Evolutionary conservation across 2,797 vertebrate genomes (phyloP).

Genomic region (Myripristis jacobus): DNA sequence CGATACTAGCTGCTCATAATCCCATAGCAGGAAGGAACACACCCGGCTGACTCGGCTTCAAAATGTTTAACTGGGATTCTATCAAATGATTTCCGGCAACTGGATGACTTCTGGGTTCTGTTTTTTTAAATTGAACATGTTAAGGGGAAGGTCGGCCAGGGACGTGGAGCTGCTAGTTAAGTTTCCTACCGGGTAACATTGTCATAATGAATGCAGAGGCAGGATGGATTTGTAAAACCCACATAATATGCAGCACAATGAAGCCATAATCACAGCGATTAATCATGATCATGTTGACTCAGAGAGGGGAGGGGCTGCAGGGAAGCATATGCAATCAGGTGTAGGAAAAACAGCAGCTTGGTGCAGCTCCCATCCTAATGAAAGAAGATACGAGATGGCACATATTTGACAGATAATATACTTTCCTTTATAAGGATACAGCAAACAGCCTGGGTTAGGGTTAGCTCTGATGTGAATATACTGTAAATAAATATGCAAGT

Average conservation of each 20-base stretch:
- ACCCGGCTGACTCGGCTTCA: background rate
- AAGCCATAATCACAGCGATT: background rate
- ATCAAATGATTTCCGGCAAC: background rate
- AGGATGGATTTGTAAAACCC: background rate
- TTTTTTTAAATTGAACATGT: constrained; percentile 1
- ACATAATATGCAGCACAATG: too few relatives aligned
- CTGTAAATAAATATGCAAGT: too few relatives aligned
- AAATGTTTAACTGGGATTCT: background rate
- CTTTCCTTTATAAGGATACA: too few relatives aligned
- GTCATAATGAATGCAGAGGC: background rate
- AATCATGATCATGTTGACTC: background rate
- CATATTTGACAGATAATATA: too few relatives aligned
- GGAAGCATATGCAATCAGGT: background rate
- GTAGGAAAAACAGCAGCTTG: background rate
- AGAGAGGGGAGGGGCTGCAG: background rate
- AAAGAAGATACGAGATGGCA: background rate
- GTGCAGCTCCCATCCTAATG: too few relatives aligned
- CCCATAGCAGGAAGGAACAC: background rate
- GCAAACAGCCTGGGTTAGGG: background rate
- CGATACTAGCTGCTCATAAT: background rate
- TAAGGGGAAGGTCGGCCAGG: background rate
- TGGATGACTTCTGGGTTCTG: background rate
- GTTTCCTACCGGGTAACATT: background rate
- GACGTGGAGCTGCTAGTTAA: background rate
- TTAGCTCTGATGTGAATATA: background rate